These are phyloP conservation scores for Uloborus plumipes DNA, from an alignment of 2,888 invertebrate species.

Conservation along the genomic window DNA sequence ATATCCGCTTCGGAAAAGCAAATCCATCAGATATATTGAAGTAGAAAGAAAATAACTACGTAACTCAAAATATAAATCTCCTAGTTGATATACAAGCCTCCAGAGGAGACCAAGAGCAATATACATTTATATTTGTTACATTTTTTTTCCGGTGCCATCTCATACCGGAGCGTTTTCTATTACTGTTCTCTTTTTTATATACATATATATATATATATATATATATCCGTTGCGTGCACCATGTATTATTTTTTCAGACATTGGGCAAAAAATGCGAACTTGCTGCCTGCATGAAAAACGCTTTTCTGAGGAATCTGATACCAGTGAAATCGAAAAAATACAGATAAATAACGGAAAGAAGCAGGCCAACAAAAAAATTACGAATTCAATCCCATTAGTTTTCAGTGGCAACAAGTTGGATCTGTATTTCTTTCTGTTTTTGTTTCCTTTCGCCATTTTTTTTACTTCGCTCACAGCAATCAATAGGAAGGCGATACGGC, in stretches of 20 bases:
- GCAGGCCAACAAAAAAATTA: conserved; percentile 17
- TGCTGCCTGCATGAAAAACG: conserved; percentile 19
- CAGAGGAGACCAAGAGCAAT: too few species aligned
- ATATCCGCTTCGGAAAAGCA: too few species aligned
- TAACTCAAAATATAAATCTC: too few species aligned
- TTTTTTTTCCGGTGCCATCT: too few species aligned
- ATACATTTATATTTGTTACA: too few species aligned
- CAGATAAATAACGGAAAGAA: conserved; percentile 18
- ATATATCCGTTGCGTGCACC: neutral
- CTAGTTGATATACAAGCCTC: too few species aligned
- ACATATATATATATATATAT: neutral
- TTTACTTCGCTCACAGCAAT: conserved; percentile 9
- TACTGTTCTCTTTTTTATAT: conserved; percentile 8
- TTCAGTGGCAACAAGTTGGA: conserved; percentile 36
- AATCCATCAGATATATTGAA: too few species aligned
- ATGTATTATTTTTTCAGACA: neutral
- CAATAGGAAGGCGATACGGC: conserved; percentile 11
- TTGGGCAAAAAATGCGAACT: conserved; percentile 10
- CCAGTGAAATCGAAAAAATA: conserved; percentile 11
- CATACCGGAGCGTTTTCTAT: conserved; percentile 15
- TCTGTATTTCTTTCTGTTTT: conserved; percentile 3
- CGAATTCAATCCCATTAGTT: conserved; percentile 39
- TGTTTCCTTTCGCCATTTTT: neutral
- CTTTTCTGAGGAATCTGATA: conserved; percentile 17
- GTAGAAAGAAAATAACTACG: too few species aligned